These are phyloP conservation scores for Colletes gigas DNA, from an alignment of 1,140 invertebrate species.

Conservation along the genomic window DNA sequence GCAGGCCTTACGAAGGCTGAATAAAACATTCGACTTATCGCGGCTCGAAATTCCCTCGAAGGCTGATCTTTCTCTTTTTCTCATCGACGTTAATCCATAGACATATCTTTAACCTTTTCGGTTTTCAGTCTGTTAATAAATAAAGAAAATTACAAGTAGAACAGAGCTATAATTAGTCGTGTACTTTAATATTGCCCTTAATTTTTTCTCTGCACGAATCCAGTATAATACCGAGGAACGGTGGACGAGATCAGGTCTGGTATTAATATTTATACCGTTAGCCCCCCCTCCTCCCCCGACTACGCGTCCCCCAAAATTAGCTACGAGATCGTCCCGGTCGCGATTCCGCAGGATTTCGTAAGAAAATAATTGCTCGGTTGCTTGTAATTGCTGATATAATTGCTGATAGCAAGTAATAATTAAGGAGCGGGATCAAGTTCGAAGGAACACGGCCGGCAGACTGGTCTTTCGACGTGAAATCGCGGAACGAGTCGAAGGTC, in stretches of 20 bases:
- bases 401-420: not conserved
- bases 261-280: not conserved
- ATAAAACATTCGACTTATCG: no score
- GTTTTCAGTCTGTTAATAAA: no score
- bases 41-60: no score
- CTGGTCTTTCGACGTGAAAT: not conserved
- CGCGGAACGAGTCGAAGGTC: not conserved
- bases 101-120: no score
- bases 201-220: no score
- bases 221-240: no score
- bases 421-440: conserved; percentile 1
- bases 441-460: not conserved
- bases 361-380: not conserved
- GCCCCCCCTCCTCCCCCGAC: not conserved
- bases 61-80: no score
- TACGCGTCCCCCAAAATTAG: not conserved
- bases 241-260: not conserved
- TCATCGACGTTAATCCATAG: no score
- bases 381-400: not conserved
- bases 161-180: no score
- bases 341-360: not conserved
- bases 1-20: no score
- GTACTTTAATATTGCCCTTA: no score
- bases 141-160: no score
- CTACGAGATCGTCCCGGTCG: not conserved